These are phyloP conservation scores for Liparis tanakae DNA, from an alignment of 2,797 vertebrate genomes.

Conservation along the genomic window DNA sequence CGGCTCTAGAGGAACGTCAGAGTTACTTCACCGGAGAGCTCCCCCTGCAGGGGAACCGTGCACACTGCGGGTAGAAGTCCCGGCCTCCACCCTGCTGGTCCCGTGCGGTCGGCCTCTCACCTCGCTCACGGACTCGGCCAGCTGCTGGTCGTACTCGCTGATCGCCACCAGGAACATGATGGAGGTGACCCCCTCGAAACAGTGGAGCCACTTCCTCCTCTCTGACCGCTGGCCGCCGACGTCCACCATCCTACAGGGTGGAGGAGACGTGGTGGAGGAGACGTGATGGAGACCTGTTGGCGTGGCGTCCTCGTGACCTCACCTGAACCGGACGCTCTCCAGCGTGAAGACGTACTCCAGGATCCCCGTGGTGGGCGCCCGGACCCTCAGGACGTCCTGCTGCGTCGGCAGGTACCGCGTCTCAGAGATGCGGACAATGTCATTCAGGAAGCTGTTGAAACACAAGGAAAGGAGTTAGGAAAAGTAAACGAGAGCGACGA, in stretches of 20 bases:
- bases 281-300: too few species aligned
- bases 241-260: not conserved
- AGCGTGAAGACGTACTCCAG: not conserved
- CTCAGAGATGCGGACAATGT: not conserved
- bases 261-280: too few species aligned
- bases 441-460: not conserved
- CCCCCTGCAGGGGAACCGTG: not conserved
- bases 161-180: not conserved
- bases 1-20: not conserved
- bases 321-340: not conserved
- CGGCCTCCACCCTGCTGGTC: not conserved
- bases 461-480: not conserved
- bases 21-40: not conserved
- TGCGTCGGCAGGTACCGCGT: not conserved
- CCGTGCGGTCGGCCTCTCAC: not conserved
- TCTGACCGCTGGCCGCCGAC: not conserved
- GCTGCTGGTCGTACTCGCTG: not conserved
- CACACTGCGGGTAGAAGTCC: not conserved
- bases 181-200: not conserved
- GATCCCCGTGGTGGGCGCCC: not conserved
- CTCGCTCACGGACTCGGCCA: not conserved
- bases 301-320: too few species aligned
- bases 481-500: not conserved
- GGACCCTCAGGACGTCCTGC: conserved; percentile 1
- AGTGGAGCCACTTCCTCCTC: not conserved